Evolutionary conservation across 2,888 invertebrate species (phyloP).

Genomic region (Lepeophtheirus nordmannii): DNA sequence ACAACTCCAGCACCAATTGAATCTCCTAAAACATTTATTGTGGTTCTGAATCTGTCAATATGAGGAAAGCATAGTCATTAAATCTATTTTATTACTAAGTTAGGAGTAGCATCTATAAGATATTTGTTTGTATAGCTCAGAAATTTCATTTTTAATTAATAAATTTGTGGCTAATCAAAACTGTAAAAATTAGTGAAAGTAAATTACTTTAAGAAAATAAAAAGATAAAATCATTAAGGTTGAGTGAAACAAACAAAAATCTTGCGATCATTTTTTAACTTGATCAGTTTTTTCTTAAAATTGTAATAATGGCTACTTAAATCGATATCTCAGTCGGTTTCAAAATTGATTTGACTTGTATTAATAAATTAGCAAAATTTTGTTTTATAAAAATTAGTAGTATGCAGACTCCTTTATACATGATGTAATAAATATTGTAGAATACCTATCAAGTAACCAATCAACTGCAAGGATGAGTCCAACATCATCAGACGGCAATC

Average conservation of each 20-base stretch:
- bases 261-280: not conserved
- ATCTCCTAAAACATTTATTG: conserved; percentile 84
- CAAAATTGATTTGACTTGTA: not conserved
- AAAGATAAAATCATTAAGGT: not conserved
- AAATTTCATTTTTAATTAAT: too few species aligned
- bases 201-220: not conserved
- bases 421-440: not conserved
- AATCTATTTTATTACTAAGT: not conserved
- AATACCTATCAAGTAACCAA: conserved; percentile 66
- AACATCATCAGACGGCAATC: conserved; percentile 73
- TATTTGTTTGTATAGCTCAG: too few species aligned
- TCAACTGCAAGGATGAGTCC: conserved; percentile 79
- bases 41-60: conserved; percentile 62
- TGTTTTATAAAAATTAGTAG: too few species aligned
- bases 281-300: not conserved
- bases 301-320: not conserved
- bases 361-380: too few species aligned
- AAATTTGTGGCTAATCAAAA: too few species aligned
- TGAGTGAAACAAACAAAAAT: not conserved
- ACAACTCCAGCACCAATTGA: conserved; percentile 84
- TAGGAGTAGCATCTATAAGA: too few species aligned
- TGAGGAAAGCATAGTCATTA: not conserved
- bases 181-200: not conserved
- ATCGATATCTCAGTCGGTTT: not conserved
- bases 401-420: too few species aligned